Base-by-base conservation (phyloP, 2,797 vertebrate species). In the Onychomys leucogaster region DNA sequence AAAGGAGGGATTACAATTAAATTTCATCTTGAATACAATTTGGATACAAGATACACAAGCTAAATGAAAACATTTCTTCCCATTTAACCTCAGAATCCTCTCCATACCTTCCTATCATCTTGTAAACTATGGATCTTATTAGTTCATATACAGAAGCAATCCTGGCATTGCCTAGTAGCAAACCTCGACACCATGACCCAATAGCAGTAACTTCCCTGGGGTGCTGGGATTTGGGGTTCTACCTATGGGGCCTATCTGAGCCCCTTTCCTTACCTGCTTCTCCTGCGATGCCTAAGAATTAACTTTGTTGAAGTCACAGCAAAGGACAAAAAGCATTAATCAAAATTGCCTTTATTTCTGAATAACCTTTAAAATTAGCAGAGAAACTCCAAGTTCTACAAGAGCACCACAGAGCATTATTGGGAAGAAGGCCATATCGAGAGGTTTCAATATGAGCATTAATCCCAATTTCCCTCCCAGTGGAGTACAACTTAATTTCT, bases 21-120 rank as follows among this genome's bases (percentile, higher is more conserved):
- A 34, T 90, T 96, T 90, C 75, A 97, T 87, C 63, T 41, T 61
- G 13, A 94, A 93, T 85, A 88, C 41, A 94, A 11, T 59, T 84
- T 29, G 23, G 25, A 90, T 32, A 85, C 41, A 90, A 52, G 34
- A 52, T 67, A 76, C 59, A 80, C 41, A 96, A 93, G 41, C 46
- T 90, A 96, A 93, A 95, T 67, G 43, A 96, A 88, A 97, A 89
- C 65, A 11, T 95, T 95, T 94, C 67, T 93, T 41, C 11, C 91
- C 83, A 94, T 78, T 96, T 41, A 81, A 46, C 73, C 34, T 95
- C 65, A 95, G 90, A 97, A 91, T 80, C 88, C 75, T 78, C 92
- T 41, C 61, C 46, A 61, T 67, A 76, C 77, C 37, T 76, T 69
- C 41, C 63, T 91, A 23, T 67, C 16, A n/a, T 43, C 82, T 91